Conservation (phyloP, 2,797 vertebrate species). For the Bovichtus variegatus region DNA sequence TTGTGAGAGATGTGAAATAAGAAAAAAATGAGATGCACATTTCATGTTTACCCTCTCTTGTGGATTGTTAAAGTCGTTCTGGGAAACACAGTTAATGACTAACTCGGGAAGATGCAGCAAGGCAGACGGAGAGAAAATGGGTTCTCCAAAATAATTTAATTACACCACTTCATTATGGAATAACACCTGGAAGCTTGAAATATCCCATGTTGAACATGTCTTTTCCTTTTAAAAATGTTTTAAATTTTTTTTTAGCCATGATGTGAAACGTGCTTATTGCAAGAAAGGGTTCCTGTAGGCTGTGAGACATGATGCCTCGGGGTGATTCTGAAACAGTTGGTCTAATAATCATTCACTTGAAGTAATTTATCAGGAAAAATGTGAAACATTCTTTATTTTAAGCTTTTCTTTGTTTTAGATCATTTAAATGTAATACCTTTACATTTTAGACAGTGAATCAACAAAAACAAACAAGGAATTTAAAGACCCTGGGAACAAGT, state of each 20-base stretch:
- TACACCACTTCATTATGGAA: conserved; percentile 9
- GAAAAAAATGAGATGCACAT: conserved; percentile 50
- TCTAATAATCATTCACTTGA: neutral
- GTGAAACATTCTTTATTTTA: neutral
- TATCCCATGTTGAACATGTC: neutral
- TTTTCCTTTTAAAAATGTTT: too few species aligned
- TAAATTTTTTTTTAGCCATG: neutral
- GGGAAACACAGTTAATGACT: conserved; percentile 41
- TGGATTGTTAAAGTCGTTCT: conserved; percentile 36
- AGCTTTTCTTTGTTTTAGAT: neutral
- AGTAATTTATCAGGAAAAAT: neutral
- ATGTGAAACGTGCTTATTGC: neutral
- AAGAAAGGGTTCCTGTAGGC: neutral
- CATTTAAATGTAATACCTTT: neutral
- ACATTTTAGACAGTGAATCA: neutral
- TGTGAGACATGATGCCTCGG: neutral
- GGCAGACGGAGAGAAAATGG: conserved; percentile 4
- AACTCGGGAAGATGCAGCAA: conserved; percentile 15
- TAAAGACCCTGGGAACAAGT: neutral
- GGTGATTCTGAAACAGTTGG: neutral
- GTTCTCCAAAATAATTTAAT: conserved; percentile 23
- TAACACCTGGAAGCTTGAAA: conserved; percentile 10
- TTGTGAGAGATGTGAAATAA: conserved; percentile 54
- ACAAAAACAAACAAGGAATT: neutral
- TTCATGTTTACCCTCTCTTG: conserved; percentile 32